phyloP scores from a whole-genome alignment of 2,113 vertebrate species.

The Anseranas semipalmata region DNA sequence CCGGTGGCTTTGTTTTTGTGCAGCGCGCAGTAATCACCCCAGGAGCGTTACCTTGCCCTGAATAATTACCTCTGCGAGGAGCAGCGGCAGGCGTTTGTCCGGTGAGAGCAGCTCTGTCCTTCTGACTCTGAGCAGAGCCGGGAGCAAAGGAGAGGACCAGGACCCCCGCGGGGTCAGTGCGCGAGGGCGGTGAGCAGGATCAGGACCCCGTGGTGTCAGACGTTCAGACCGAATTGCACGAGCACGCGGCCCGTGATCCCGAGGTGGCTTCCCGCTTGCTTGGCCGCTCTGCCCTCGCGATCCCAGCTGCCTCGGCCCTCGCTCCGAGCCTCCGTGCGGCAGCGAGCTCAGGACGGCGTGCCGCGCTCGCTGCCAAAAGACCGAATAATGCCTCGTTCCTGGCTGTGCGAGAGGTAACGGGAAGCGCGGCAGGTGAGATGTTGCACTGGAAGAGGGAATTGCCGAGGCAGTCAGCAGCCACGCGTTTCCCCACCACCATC shows the following conservation, averaged over 20 bases:
- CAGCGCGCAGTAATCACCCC: rapidly evolving
- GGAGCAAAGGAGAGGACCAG: neutral
- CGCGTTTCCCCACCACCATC: rapidly evolving
- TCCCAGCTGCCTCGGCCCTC: no score
- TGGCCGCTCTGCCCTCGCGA: rapidly evolving
- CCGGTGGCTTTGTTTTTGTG: neutral
- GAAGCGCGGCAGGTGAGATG: neutral
- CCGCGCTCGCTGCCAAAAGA: rapidly evolving
- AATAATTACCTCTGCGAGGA: neutral
- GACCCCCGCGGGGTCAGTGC: rapidly evolving
- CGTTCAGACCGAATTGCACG: rapidly evolving
- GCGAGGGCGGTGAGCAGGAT: rapidly evolving
- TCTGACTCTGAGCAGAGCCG: neutral
- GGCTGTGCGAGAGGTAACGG: neutral
- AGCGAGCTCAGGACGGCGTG: rapidly evolving
- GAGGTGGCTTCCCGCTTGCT: no score
- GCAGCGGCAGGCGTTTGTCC: rapidly evolving
- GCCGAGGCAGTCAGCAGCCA: rapidly evolving
- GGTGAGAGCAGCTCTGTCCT: neutral
- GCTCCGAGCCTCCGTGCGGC: neutral
- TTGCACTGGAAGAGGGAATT: rapidly evolving
- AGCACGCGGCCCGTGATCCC: neutral
- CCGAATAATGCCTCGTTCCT: rapidly evolving
- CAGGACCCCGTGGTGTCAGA: rapidly evolving
- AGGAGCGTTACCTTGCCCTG: neutral